Conservation (phyloP, 1,140 invertebrate genomes). For the Drosophila pachea region DNA sequence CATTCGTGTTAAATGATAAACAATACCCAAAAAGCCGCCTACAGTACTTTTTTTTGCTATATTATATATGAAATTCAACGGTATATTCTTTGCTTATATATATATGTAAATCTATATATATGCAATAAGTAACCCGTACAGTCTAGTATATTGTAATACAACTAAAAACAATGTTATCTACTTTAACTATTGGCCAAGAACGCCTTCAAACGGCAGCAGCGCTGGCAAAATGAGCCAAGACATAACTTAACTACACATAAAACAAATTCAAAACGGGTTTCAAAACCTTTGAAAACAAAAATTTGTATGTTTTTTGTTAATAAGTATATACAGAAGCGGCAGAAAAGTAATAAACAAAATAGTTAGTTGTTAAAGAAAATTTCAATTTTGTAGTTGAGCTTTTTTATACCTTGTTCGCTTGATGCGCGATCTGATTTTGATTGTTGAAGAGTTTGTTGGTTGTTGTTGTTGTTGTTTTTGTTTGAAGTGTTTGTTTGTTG, state of each 20-base stretch:
- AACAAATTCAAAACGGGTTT: conserved; percentile 13
- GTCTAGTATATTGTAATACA: conserved; percentile 20
- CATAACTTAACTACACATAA: conserved; percentile 32
- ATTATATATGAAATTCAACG: neutral
- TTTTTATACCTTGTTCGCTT: conserved; percentile 78
- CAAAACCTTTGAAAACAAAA: conserved; percentile 4
- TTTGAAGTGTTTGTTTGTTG: conserved; percentile 41
- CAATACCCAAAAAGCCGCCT: conserved; percentile 33
- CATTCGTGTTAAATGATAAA: conserved; percentile 32
- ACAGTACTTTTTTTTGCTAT: conserved; percentile 1
- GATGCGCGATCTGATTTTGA: conserved; percentile 75
- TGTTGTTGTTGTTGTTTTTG: conserved; percentile 59
- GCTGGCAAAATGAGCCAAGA: conserved; percentile 37
- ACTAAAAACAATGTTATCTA: conserved; percentile 26
- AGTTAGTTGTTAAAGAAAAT: conserved; percentile 51
- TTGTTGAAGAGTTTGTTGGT: conserved; percentile 52
- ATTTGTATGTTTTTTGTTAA: conserved; percentile 1
- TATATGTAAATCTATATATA: neutral
- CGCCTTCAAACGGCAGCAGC: conserved; percentile 38
- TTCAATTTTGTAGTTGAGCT: conserved; percentile 58
- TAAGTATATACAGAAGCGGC: conserved; percentile 58
- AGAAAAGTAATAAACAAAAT: conserved; percentile 36
- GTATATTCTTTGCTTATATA: neutral
- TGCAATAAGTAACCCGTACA: conserved; percentile 4
- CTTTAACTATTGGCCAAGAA: conserved; percentile 39